Evolutionary conservation across 2,797 vertebrate species (phyloP).

Genomic region (Argya squamiceps): DNA sequence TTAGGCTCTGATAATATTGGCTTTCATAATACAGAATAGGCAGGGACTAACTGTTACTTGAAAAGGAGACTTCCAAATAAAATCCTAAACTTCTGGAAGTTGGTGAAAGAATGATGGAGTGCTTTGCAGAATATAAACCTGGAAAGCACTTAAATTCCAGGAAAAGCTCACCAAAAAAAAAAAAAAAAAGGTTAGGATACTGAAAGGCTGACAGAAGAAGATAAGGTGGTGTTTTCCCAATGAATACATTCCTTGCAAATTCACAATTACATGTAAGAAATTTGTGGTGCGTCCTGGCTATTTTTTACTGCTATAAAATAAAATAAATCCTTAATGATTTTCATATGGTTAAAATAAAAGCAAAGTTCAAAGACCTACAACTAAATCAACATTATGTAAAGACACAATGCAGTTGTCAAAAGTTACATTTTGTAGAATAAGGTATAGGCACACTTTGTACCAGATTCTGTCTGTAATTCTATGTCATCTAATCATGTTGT

Average conservation of each 20-base stretch:
- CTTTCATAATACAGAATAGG: neutral
- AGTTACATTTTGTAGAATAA: neutral
- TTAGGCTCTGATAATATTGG: neutral
- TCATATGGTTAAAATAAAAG: neutral
- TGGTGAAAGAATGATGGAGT: neutral
- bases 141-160: neutral
- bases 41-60: neutral
- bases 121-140: neutral
- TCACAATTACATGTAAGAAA: neutral
- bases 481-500: neutral
- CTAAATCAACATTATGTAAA: neutral
- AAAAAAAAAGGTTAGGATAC: neutral
- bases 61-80: neutral
- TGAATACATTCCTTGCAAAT: neutral
- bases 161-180: neutral
- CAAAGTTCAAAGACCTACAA: neutral
- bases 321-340: neutral
- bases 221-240: neutral
- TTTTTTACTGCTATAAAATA: neutral
- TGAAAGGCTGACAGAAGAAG: neutral
- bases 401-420: neutral
- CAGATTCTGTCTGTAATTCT: neutral
- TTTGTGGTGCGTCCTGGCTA: neutral
- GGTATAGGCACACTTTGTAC: rapidly evolving
- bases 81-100: neutral